Conservation (phyloP, 2,888 invertebrate genomes). For the Odontocolon sp. region DNA sequence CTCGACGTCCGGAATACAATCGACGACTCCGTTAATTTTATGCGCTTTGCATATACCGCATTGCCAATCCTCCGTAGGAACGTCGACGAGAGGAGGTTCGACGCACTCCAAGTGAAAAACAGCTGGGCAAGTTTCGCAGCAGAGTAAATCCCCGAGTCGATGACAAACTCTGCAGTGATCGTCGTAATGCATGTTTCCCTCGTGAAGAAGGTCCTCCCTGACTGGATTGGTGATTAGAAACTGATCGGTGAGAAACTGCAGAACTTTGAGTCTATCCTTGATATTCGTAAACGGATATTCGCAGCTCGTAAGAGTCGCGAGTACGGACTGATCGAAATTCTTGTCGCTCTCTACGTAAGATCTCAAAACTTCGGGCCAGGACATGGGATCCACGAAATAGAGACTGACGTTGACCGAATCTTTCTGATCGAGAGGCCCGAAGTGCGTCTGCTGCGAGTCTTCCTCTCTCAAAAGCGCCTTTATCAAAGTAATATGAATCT, state of each 20-base stretch:
- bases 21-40: conserved; percentile 95
- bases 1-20: conserved; percentile 95
- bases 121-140: conserved; percentile 99
- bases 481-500: conserved; percentile 96
- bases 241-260: conserved; percentile 96
- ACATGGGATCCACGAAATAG: conserved; percentile 96
- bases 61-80: conserved; percentile 98
- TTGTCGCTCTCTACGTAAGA: conserved; percentile 96
- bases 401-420: conserved; percentile 97
- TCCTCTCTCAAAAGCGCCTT: conserved; percentile 96
- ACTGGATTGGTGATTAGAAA: conserved; percentile 96
- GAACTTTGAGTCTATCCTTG: conserved; percentile 89
- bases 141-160: conserved; percentile 95
- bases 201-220: conserved; percentile 95
- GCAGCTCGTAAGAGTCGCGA: conserved; percentile 86
- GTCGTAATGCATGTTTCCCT: conserved; percentile 96
- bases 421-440: conserved; percentile 98
- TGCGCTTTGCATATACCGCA: conserved; percentile 97
- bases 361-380: conserved; percentile 97
- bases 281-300: conserved; percentile 95
- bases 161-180: conserved; percentile 96
- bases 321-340: conserved; percentile 88
- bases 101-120: conserved; percentile 98
- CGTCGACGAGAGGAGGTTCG: conserved; percentile 95
- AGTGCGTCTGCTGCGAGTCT: conserved; percentile 96